phyloP scores from a whole-genome alignment of 2,888 invertebrate genomes.

The Idaea dimidiata region DNA sequence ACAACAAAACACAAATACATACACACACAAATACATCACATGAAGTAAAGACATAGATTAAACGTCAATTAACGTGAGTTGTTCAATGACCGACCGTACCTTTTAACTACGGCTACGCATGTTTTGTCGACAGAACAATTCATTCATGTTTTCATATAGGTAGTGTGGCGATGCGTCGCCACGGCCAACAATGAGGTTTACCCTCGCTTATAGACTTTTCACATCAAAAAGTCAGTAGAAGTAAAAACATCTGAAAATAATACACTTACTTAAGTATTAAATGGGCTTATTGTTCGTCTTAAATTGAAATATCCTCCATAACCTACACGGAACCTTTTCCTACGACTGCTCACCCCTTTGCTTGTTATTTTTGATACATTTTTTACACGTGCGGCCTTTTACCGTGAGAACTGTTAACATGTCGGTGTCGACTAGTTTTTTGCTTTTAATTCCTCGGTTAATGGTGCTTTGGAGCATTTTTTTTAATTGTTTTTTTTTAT shows the following conservation, averaged over 20 bases:
- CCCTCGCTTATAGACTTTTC: too few species aligned
- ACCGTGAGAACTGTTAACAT: constrained; percentile 36
- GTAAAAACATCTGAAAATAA: background rate
- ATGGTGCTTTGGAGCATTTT: background rate
- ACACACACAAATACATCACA: too few species aligned
- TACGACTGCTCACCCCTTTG: constrained; percentile 19
- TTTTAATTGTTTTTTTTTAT: background rate
- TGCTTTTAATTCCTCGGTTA: background rate
- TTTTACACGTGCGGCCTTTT: constrained; percentile 29
- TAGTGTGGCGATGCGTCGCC: too few species aligned
- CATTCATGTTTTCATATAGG: too few species aligned
- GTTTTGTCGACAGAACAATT: too few species aligned
- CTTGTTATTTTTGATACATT: constrained; percentile 24
- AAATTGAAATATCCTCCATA: background rate
- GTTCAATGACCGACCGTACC: too few species aligned
- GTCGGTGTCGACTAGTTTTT: constrained; percentile 1
- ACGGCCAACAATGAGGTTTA: too few species aligned
- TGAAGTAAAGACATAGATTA: too few species aligned
- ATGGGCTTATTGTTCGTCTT: background rate
- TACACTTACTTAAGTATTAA: background rate
- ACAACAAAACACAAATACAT: too few species aligned
- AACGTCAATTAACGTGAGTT: too few species aligned
- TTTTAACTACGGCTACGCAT: too few species aligned
- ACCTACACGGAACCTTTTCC: background rate
- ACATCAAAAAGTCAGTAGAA: background rate